These are phyloP conservation scores for Oophaga pumilio DNA, from an alignment of 2,113 vertebrate genomes.

Conservation along the genomic window DNA sequence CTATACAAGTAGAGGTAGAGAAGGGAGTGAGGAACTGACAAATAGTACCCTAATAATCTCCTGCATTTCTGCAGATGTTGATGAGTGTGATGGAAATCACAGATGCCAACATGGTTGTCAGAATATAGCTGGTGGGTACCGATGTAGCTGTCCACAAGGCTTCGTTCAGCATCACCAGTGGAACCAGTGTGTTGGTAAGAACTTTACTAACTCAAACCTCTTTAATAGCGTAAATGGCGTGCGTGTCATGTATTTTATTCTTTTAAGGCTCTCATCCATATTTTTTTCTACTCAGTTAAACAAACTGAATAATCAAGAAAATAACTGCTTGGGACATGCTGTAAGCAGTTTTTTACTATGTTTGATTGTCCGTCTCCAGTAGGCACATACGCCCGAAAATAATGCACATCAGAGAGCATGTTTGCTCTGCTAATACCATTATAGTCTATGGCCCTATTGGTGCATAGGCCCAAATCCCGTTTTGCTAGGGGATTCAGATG, in stretches of 20 bases:
- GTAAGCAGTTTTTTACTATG: background rate
- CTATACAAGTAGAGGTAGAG: background rate
- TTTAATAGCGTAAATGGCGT: background rate
- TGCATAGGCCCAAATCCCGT: too few species aligned
- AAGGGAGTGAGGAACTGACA: background rate
- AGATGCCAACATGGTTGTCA: conserved; percentile 84
- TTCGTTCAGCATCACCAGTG: conserved; percentile 86
- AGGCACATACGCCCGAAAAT: too few species aligned
- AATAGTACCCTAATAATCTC: background rate
- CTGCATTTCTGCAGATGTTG: conserved; percentile 72
- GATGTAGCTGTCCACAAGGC: conserved; percentile 82
- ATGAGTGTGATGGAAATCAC: conserved; percentile 81
- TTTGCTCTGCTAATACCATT: too few species aligned
- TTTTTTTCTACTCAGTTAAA: background rate
- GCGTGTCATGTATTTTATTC: background rate
- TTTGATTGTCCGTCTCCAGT: too few species aligned
- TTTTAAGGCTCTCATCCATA: background rate
- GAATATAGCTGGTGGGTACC: conserved; percentile 80
- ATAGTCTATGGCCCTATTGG: too few species aligned
- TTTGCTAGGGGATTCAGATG: too few species aligned
- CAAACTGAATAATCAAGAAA: background rate
- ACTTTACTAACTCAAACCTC: background rate
- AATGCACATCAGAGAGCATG: too few species aligned
- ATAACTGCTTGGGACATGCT: background rate
- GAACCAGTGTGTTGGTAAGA: conserved; percentile 88